Evolutionary conservation across 2,113 vertebrate genomes (phyloP).

Genomic region (Eidolon helvum): DNA sequence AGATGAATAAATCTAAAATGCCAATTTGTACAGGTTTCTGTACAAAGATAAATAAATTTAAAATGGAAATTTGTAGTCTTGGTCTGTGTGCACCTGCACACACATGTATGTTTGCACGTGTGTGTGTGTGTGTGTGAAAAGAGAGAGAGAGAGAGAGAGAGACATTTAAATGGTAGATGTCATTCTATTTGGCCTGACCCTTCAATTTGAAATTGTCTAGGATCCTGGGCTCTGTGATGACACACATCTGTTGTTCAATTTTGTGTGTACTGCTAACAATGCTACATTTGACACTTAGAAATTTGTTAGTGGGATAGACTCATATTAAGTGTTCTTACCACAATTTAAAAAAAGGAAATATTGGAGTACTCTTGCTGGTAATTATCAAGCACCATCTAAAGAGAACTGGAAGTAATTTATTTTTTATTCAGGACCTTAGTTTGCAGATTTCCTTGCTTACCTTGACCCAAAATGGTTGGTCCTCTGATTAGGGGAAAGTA

Average conservation of each 20-base stretch:
- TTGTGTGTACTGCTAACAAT: background rate
- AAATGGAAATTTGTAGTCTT: background rate
- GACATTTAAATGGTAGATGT: background rate
- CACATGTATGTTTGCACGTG: background rate
- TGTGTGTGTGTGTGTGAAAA: too few species aligned
- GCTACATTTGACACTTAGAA: background rate
- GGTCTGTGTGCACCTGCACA: too few species aligned
- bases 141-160: too few species aligned
- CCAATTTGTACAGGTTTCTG: background rate
- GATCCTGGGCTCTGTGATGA: background rate
- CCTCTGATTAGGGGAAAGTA: background rate
- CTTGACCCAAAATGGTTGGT: background rate
- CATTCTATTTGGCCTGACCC: background rate
- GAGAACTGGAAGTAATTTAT: background rate
- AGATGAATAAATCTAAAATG: background rate
- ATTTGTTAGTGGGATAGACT: background rate
- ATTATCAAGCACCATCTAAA: background rate
- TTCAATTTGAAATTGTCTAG: background rate
- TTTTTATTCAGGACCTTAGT: background rate
- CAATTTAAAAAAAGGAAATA: background rate
- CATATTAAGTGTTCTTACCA: background rate
- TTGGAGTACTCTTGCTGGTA: background rate
- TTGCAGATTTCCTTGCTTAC: background rate
- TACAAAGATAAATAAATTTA: background rate
- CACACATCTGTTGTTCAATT: background rate